These are phyloP conservation scores for Plumapathes pennacea DNA, from an alignment of 92 coral and sea anemone genomes.

Conservation along the genomic window DNA sequence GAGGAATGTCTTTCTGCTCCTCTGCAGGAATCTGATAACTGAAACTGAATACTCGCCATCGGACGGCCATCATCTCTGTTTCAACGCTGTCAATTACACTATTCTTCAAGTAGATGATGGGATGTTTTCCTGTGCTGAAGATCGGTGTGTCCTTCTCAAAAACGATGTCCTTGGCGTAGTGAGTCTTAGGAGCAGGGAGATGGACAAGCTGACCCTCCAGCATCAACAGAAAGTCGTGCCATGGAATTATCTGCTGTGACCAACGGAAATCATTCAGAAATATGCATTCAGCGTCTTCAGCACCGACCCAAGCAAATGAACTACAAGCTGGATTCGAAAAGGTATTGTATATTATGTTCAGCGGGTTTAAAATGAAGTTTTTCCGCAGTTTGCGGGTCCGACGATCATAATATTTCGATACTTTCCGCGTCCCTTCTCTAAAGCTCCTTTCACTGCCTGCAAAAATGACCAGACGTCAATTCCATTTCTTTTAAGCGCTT, in stretches of 20 bases:
- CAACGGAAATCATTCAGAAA: conserved; percentile 48
- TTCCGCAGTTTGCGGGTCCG: conserved; percentile 1
- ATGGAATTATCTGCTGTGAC: conserved; percentile 21
- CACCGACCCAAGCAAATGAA: background rate
- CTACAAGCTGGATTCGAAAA: background rate
- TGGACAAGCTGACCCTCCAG: conserved; percentile 53
- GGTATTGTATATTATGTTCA: background rate
- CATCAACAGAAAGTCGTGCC: conserved; percentile 57
- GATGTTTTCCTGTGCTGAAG: conserved; percentile 39
- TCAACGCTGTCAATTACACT: conserved; percentile 20
- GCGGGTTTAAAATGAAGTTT: conserved; percentile 1
- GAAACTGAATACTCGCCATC: conserved; percentile 17
- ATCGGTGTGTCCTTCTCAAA: conserved; percentile 29
- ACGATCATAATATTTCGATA: background rate
- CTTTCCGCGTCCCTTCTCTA: background rate
- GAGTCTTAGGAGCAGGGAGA: conserved; percentile 57
- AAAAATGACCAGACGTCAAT: background rate
- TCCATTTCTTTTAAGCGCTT: background rate
- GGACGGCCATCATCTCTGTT: conserved; percentile 44
- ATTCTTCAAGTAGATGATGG: conserved; percentile 19
- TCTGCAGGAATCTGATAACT: conserved; percentile 9
- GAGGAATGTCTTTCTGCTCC: conserved; percentile 2
- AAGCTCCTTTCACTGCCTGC: background rate
- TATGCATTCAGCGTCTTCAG: conserved; percentile 19
- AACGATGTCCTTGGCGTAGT: conserved; percentile 36